Base-by-base conservation (phyloP, 1,140 invertebrate genomes). In the Cylas formicarius region DNA sequence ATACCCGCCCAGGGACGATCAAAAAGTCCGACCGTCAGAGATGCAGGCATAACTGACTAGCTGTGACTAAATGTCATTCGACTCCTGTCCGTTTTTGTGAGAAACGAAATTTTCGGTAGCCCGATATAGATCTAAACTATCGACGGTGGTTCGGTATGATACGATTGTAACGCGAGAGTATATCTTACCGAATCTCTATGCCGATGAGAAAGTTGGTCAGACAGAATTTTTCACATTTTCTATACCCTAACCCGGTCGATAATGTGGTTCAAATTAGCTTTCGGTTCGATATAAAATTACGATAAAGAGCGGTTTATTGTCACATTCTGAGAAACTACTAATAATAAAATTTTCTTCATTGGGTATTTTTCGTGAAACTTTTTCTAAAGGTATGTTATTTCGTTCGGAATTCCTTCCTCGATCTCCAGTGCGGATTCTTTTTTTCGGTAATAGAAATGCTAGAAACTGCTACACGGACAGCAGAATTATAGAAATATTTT, bases 101-200 rank as follows among this genome's bases (percentile, higher is more conserved):
- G 39, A 32, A 31, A 42, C 23, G 23, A 42, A 31, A 44, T 44
- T n/a, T 44, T 44, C 41, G 24, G 41, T 44, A 44, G 41, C 41
- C 29, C 34, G 41, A 44, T 44, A n/a, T n/a, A n/a, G n/a, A n/a
- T n/a, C n/a, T n/a, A n/a, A 44, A 44, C 4, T 23, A 34, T 35
- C 31, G 21, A 44, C 28, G 39, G 19, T 35, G 17, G 17, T n/a
- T 37, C 21, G 6, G 11, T 23, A 21, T 22, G 13, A 31, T 32
- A 21, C 24, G 26, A 27, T 35, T 10, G 41, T 34, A 44, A 44
- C 10, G 22, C 27, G 41, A 44, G 41, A 44, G 20, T 34, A 3
- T 7, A 34, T 13, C 13, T 34, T 44, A 33, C 36, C 34, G 32
- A 35, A 35, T 44, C 28, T 35, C 32, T 26, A n/a, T n/a, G 11